Conservation (phyloP, 1,140 invertebrate genomes). For the Anadara kagoshimensis region DNA sequence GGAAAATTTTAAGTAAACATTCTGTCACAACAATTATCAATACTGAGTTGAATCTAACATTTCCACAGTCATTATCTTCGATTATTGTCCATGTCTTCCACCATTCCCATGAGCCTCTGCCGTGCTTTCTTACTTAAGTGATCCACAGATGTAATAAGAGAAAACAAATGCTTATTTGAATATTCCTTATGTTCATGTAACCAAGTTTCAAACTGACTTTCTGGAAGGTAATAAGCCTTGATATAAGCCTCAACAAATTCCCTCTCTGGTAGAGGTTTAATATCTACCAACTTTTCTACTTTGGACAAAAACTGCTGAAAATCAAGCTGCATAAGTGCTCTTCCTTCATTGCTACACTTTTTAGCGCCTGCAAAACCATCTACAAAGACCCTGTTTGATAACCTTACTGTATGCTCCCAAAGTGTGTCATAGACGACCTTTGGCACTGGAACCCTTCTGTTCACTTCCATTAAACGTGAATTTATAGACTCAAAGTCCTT, state of each 20-base stretch:
- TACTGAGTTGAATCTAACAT: too few relatives aligned
- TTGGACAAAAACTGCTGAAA: conserved; percentile 96
- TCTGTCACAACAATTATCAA: too few relatives aligned
- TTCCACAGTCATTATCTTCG: conserved; percentile 36
- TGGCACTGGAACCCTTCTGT: conserved; percentile 81
- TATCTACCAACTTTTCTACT: conserved; percentile 87
- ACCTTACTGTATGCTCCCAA: conserved; percentile 91
- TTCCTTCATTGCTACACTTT: conserved; percentile 96
- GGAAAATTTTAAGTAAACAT: too few relatives aligned
- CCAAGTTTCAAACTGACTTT: conserved; percentile 91
- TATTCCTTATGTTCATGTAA: conserved; percentile 91
- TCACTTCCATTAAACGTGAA: conserved; percentile 79
- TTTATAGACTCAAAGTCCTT: conserved; percentile 56
- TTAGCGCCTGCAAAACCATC: conserved; percentile 93
- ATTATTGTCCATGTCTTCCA: conserved; percentile 78
- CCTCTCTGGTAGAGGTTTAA: conserved; percentile 87
- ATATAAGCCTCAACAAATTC: conserved; percentile 96
- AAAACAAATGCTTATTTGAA: conserved; percentile 88
- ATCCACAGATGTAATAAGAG: conserved; percentile 89
- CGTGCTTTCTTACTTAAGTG: conserved; percentile 90
- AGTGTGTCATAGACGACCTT: conserved; percentile 81
- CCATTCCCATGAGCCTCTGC: conserved; percentile 83
- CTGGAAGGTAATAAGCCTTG: conserved; percentile 96
- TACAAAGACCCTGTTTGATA: conserved; percentile 89
- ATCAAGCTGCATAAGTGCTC: conserved; percentile 98